Evolutionary conservation across 2,113 vertebrate genomes (phyloP).

Genomic region (Collichthys lucidus): DNA sequence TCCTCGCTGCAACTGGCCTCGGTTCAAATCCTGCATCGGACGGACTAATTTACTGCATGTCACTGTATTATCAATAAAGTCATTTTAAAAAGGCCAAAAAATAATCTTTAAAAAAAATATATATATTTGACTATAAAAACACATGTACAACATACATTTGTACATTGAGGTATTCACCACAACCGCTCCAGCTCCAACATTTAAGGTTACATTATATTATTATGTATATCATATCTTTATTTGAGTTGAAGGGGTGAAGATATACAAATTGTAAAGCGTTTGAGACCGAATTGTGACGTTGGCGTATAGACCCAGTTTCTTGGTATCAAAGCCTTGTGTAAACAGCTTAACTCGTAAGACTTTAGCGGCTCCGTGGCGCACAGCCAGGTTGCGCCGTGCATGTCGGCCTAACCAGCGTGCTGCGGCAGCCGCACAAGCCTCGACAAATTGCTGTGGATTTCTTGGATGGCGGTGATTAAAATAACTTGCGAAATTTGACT

Average conservation of each 20-base stretch:
- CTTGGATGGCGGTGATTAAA: conserved; percentile 12
- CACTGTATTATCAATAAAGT: too few species aligned
- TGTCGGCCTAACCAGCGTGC: not conserved
- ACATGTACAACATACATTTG: too few species aligned
- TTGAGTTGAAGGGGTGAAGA: not conserved
- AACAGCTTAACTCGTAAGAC: conserved; percentile 58
- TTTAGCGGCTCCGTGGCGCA: conserved; percentile 25
- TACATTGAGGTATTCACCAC: too few species aligned
- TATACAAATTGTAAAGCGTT: not conserved
- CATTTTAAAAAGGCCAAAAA: too few species aligned
- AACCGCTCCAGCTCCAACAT: too few species aligned
- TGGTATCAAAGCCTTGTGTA: conserved; percentile 40
- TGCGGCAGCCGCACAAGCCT: conserved; percentile 1
- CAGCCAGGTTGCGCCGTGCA: conserved; percentile 35
- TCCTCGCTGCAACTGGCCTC: too few species aligned
- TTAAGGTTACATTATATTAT: not conserved
- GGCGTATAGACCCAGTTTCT: conserved; percentile 23
- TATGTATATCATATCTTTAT: not conserved
- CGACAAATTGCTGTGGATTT: conserved; percentile 35
- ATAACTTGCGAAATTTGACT: conserved; percentile 33
- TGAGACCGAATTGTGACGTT: not conserved
- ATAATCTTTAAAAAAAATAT: too few species aligned
- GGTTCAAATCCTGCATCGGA: too few species aligned
- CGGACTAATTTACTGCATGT: too few species aligned
- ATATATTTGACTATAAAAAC: too few species aligned